Base-by-base conservation (phyloP, 2,888 invertebrate species). In the Zygogramma bicolorata region DNA sequence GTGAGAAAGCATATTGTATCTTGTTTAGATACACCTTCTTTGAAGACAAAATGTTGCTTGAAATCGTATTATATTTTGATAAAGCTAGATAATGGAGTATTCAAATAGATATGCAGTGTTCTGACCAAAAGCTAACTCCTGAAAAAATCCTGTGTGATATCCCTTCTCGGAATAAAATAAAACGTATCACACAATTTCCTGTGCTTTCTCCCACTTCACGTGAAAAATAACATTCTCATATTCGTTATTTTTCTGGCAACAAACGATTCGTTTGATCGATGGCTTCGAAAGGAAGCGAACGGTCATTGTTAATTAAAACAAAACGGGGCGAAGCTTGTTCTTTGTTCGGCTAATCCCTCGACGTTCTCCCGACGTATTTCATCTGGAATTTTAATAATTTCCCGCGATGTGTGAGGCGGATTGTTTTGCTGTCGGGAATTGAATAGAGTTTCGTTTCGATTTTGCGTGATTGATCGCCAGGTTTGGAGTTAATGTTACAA, bases 251-350 rank as follows among this genome's bases (percentile, higher is more conserved):
- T 53, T 0, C 27, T n/a, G 25, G 53, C 22, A 53, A 27, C 27
- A 53, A 53, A 53, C 68, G 68, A 73, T 74, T 58, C 25, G 34
- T 25, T 68, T 75, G 76, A 76, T 76, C 73, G 71, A 75, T 75
- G 71, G 58, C 42, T 29, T 4, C 53, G 25, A 27, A 53, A 53
- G 25, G 27, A 38, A 63, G 59, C 31, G 42, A 20, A 38, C 67
- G 60, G 15, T 22, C 63, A 68, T 70, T 73, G 67, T 68, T 65
- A 61, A 69, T 73, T 73, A 62, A 73, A 73, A 69, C 69, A 65
- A 69, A 68, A 63, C 60, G 20, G 3, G 60, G 59, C 57, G 59
- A 60, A 65, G 62, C 61, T 73, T 53, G 60, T 63, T 61, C 62
- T 73, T 69, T 69, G 72, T 60, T 31, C 38, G 18, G 62, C 58